Base-by-base conservation (phyloP, 2,888 invertebrate species). In the Mythimna pallens region DNA sequence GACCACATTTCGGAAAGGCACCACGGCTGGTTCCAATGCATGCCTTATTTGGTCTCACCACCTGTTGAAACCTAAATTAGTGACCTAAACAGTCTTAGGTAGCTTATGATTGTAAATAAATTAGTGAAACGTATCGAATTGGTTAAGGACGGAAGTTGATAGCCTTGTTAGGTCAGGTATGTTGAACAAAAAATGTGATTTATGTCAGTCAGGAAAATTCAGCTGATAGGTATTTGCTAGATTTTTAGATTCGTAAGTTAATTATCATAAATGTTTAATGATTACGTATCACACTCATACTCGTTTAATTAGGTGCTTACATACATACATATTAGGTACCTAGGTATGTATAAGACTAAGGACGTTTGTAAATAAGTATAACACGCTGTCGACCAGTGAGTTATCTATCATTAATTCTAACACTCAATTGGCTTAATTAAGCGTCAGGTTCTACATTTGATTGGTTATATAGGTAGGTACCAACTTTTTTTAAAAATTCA, bases 81-180 rank as follows among this genome's bases (percentile, higher is more conserved):
- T 77, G 74, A 76, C 72, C 76, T 71, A 81, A 78, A 70, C 65
- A 68, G 72, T 78, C 72, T 54, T 76, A 80, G 59, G 71, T 74
- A 80, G 67, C 65, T 66, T 75, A 72, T 64, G 78, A 78, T 81
- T 84, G 84, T 86, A 84, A 83, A 86, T 84, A 83, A 78, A 81
- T 84, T 84, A 80, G 68, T 72, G 50, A 75, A 82, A 66, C 72
- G 65, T 69, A 77, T 69, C 75, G 58, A 77, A 76, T 73, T 77
- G 66, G 58, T 70, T 68, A 73, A 59, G 72, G 70, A 76, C 78
- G 79, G 73, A 80, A 84, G 69, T 71, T 40, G 67, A 65, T 70
- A 70, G 82, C 79, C 85, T 79, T 85, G 63, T 81, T 75, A 69
- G 78, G 72, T 65, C 55, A 78, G 63, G 68, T 67, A 77, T 83